These are phyloP conservation scores for Mizuhopecten yessoensis DNA, from an alignment of 1,140 invertebrate genomes.

Conservation along the genomic window DNA sequence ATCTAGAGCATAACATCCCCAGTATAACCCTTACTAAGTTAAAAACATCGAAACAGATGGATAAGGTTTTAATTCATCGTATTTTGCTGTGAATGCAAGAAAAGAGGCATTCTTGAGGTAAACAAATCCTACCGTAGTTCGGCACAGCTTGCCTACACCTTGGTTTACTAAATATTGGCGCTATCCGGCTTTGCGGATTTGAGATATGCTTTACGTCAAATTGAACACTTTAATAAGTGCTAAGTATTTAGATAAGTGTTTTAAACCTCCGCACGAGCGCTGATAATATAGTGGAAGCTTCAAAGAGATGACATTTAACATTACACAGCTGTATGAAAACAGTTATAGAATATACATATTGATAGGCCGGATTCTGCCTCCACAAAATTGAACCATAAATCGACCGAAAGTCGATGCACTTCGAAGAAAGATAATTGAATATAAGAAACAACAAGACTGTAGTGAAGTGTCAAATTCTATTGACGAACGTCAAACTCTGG, in stretches of 20 bases:
- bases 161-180: conserved; percentile 10
- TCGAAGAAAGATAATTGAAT: conserved; percentile 29
- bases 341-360: conserved; percentile 35
- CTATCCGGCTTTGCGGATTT: conserved; percentile 22
- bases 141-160: conserved; percentile 19
- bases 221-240: conserved; percentile 34
- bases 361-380: not conserved
- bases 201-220: conserved; percentile 24
- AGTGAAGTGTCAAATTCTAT: conserved; percentile 20
- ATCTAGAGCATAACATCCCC: conserved; percentile 32
- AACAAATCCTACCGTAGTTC: not conserved
- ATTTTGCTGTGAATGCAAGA: conserved; percentile 38
- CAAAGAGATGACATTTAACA: not conserved
- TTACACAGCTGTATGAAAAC: not conserved
- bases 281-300: not conserved
- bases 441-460: not conserved
- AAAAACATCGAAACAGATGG: conserved; percentile 31
- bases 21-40: conserved; percentile 26
- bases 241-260: conserved; percentile 40
- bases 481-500: conserved; percentile 15
- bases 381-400: not conserved
- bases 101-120: conserved; percentile 23
- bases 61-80: conserved; percentile 12
- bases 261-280: not conserved
- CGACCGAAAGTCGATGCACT: not conserved